Evolutionary conservation across 2,113 vertebrate species (phyloP), one percentile per base, ranked within the genome.

Genomic region (Anarrhichthys ocellatus): DNA sequence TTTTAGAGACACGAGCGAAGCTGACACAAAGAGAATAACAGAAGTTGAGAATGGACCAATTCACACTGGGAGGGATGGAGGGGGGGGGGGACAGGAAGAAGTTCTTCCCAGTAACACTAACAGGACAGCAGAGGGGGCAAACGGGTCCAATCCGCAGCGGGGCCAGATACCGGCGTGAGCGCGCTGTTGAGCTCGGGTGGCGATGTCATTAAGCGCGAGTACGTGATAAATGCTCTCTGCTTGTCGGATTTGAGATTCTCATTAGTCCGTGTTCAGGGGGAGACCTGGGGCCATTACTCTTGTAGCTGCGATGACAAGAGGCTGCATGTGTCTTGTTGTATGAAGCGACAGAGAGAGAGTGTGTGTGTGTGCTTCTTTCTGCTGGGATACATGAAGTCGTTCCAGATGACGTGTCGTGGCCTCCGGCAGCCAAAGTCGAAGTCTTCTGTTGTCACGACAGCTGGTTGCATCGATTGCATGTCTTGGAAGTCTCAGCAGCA

Each of bases 171-270:
- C 24, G 78, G 80, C 34, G 48, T 32, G 74, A 88, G 89, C 64
- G n/a, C 22, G 81, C 78, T 67, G 92, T 83, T 86, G 89, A 87
- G 87, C 68, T 86, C 46, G 87, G 87, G 82, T 76, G 87, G 82
- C 54, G 86, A 82, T 84, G 91, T 89, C 93, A 92, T 93, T 92
- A 94, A 89, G 90, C 8, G 78, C 46, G 88, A 89, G 93, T 83
- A 92, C 24, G 90, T 93, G 94, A 96, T 94, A 89, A 94, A 95
- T 94, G 93, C 89, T 89, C 91, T 93, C 72, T 68, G 93, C 94
- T 95, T 92, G 94, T 94, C 83, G 87, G 90, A 91, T 94, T 92
- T 93, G 93, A 95, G 94, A 91, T 93, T 92, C 91, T 94, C 94
- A 95, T 95, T 95, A 96, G 94, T 95, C 91, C 87, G 90, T 90